Conservation (phyloP, 2,888 invertebrate genomes). For the Trilocha varians region DNA sequence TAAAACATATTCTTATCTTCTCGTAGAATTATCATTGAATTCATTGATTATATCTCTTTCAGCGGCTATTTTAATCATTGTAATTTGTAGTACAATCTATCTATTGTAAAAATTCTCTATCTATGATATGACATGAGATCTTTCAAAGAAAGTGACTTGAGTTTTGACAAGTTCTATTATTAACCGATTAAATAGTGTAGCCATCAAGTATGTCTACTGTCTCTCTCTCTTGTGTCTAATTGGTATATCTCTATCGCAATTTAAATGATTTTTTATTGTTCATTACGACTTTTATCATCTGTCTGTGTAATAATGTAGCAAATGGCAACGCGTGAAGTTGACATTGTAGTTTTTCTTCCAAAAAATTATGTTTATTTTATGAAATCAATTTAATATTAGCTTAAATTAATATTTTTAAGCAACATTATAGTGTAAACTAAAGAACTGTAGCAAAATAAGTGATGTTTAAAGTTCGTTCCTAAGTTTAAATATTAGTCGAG, state of each 20-base stretch:
- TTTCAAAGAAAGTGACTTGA: too few species aligned
- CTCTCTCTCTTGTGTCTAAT: not conserved
- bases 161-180: too few species aligned
- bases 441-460: not conserved
- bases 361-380: constrained; percentile 16
- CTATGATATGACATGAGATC: too few species aligned
- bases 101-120: too few species aligned
- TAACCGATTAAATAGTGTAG: not conserved
- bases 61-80: too few species aligned
- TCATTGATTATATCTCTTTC: too few species aligned
- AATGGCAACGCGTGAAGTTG: constrained; percentile 45
- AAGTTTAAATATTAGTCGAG: not conserved
- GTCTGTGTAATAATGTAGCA: constrained; percentile 21
- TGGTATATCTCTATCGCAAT: not conserved
- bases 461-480: not conserved
- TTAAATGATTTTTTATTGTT: not conserved
- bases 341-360: constrained; percentile 26
- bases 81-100: too few species aligned
- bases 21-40: too few species aligned
- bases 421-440: not conserved
- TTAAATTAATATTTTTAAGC: not conserved
- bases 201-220: not conserved
- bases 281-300: constrained; percentile 6
- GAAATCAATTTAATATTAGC: constrained; percentile 12
- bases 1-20: too few species aligned